phyloP scores from a whole-genome alignment of 35 echinoderm and acorn worm species.

The Stichopus chloronotus region DNA sequence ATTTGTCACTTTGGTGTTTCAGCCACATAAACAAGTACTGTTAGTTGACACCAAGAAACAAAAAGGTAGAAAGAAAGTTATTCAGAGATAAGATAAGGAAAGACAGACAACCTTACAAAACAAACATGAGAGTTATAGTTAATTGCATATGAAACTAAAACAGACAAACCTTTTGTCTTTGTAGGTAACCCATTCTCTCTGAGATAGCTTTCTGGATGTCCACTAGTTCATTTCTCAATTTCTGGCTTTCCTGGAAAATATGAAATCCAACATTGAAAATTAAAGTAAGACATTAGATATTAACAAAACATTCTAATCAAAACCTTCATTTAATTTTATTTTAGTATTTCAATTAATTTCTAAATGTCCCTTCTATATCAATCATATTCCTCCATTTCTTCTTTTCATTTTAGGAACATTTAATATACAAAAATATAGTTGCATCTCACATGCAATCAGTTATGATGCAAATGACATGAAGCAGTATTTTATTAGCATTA shows the following conservation, averaged over 20 bases:
- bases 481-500: too few relatives aligned
- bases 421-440: too few relatives aligned
- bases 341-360: too few relatives aligned
- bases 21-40: not conserved
- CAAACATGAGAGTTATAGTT: not conserved
- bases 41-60: not conserved
- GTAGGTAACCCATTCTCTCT: conserved; percentile 94
- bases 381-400: too few relatives aligned
- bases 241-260: conserved; percentile 66
- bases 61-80: not conserved
- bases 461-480: too few relatives aligned
- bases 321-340: too few relatives aligned
- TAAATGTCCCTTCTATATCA: too few relatives aligned
- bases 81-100: not conserved
- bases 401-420: too few relatives aligned
- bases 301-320: not conserved
- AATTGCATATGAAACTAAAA: not conserved
- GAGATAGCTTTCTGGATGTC: conserved; percentile 94
- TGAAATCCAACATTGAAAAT: not conserved
- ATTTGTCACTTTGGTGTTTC: not conserved
- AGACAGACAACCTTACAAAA: not conserved
- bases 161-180: conserved; percentile 92
- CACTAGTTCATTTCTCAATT: conserved; percentile 90
- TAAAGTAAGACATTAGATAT: not conserved
- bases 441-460: too few relatives aligned